These are phyloP conservation scores for Sebastes goodei DNA, from an alignment of 2,797 vertebrate genomes.

Conservation along the genomic window DNA sequence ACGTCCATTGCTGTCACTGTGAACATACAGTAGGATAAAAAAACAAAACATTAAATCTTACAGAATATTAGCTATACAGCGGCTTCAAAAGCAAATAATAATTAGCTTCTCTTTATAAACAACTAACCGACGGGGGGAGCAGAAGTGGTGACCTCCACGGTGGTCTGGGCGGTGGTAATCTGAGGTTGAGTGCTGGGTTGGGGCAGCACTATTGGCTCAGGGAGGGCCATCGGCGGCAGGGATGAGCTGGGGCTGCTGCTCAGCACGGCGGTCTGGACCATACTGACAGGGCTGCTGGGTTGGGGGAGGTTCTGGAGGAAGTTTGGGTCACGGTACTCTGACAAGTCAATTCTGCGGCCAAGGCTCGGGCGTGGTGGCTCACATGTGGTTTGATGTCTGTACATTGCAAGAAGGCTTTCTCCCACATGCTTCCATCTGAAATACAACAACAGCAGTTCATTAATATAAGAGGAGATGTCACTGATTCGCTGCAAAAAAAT, in stretches of 20 bases:
- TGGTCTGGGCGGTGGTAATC: slow-evolving; percentile 77
- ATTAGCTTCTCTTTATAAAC: not conserved
- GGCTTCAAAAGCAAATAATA: not conserved
- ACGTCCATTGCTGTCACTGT: slow-evolving; percentile 82
- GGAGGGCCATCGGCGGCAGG: slow-evolving; percentile 64
- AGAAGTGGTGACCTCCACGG: slow-evolving; percentile 82
- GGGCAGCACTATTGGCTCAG: slow-evolving; percentile 57
- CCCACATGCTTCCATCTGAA: slow-evolving; percentile 94
- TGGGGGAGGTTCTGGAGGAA: slow-evolving; percentile 80
- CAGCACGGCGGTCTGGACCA: slow-evolving; percentile 66
- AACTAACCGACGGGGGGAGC: slow-evolving; percentile 74
- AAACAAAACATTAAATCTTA: not conserved
- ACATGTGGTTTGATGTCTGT: slow-evolving; percentile 91
- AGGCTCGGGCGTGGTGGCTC: slow-evolving; percentile 91
- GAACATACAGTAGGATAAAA: not conserved
- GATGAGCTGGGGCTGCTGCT: slow-evolving; percentile 81
- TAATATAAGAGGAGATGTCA: not conserved
- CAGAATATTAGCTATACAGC: not conserved
- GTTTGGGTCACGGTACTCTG: slow-evolving; percentile 88
- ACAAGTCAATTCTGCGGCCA: slow-evolving; percentile 91
- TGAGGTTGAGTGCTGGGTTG: slow-evolving; percentile 73
- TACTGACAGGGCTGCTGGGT: slow-evolving; percentile 69
- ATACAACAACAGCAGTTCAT: not conserved
- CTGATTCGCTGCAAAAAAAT: not conserved
- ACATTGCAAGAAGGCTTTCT: slow-evolving; percentile 92